Base-by-base conservation (phyloP, 1,140 invertebrate genomes). In the Brachionus rubens region DNA sequence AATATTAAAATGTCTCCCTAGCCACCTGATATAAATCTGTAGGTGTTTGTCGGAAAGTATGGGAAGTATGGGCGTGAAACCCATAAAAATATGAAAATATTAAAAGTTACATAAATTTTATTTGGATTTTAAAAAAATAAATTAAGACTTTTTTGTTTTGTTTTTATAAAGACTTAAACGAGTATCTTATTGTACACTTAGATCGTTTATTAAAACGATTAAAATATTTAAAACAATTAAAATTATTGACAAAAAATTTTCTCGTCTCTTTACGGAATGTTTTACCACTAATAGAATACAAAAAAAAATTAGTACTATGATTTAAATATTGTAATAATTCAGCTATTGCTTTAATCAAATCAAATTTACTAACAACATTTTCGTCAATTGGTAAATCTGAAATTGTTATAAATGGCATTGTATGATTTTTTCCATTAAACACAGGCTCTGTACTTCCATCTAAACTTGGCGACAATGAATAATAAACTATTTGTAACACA, bases 321-420 rank as follows among this genome's bases (percentile, higher is more conserved):
- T 70, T 70, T 1, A 47, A 1, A 36, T 70, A 70, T 16, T 70
- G 65, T 5, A 81, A 76, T 30, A 70, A 9, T 33, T 70, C 65
- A 33, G 47, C 68, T 1, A 75, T 50, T 16, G 68, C 68, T 47
- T 75, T 75, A 16, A 70, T 47, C n/a, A 70, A 21, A 33, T 70
- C 65, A 28, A 70, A 48, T 47, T 70, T 70, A n/a, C 26, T 28
- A n/a, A 50, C 33, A 2, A 43, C 24, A 26, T 24, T 47, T 26
- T 70, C 65, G 14, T 47, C 46, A 14, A 48, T 19, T 7, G 65
- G 47, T 40, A 70, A 26, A 2, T 70, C 65, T n/a, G 41, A 70
- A 46, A 70, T 50, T 10, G 43, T 50, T 7, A 70, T 21, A 54
- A 30, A 33, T 28, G 52, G 14, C 30, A 33, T 19, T 12, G 54